A percentile compares a stretch with the other conserved stretches of the same genome.
Conservation (phyloP, 2,888 invertebrate genomes). For the Lasioglossum morio region DNA sequence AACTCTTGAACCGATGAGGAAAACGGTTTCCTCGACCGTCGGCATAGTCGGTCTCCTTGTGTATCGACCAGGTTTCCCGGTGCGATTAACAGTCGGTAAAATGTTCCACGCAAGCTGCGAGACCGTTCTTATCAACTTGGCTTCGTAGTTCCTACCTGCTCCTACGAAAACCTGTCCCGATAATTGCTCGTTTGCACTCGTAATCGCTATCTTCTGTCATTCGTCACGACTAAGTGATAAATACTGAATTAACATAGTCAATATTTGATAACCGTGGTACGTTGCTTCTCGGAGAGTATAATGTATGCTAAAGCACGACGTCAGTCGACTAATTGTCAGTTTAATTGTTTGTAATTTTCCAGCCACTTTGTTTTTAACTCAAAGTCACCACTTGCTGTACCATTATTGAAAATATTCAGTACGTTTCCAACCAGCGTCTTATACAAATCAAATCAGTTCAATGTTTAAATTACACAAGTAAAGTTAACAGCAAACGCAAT, state of each 20-base stretch:
- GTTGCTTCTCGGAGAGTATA: background rate
- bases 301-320: background rate
- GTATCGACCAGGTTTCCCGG: conserved; percentile 22
- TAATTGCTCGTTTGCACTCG: background rate
- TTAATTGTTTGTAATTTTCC: background rate
- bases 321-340: background rate
- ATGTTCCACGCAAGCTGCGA: background rate
- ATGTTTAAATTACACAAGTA: no score
- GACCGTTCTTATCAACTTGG: conserved; percentile 28
- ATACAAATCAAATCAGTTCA: no score
- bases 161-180: background rate
- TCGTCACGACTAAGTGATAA: background rate
- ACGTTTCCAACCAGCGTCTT: no score
- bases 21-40: conserved; percentile 23
- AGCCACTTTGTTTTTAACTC: background rate
- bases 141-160: background rate
- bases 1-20: conserved; percentile 5
- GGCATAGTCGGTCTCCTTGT: conserved; percentile 39
- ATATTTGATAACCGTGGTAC: background rate
- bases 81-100: background rate
- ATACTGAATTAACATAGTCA: background rate
- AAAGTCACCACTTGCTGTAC: no score
- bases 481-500: no score
- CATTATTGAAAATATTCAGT: no score
- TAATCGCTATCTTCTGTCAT: background rate